Evolutionary conservation across 1,140 invertebrate species (phyloP), one percentile per base, ranked within the genome.

Genomic region (Medauroidea extradentata): DNA sequence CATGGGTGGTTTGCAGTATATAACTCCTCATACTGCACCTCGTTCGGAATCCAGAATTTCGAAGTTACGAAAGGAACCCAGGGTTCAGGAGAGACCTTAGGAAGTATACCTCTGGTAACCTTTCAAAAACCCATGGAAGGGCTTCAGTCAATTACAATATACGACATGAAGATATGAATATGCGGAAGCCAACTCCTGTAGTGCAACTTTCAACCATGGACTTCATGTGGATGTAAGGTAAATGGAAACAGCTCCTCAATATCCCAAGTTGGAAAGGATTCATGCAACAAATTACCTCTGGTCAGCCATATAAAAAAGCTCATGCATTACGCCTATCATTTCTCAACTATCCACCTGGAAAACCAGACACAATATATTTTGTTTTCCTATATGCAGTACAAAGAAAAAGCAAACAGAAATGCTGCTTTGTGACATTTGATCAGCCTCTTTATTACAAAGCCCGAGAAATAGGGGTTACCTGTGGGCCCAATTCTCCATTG

Each of bases 391-490:
- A 46, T 59, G 60, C 56, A 23, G 52, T 23, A 24, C 25, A 63
- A 50, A 59, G 43, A 23, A 60, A 23, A 39, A 49, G 53, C 49
- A 54, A 34, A 13, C 64, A 67, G 50, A 58, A 57, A 41, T 49
- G 53, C 18, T 61, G 55, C 24, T 54, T 69, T 25, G 57, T 65
- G 4, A 67, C 68, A 14, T 68, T 66, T 55, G 65, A 69, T 51
- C 63, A 62, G 46, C 67, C 64, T 11, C 48, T 67, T 7, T 78
- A 75, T 65, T 61, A 61, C 11, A 78, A 78, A 73, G 74, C 75
- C 41, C 68, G 68, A 51, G 71, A 75, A 69, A 75, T 77, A 25
- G 64, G 74, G 63, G 50, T 39, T 21, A n/a, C 43, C n/a, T 19
- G n/a, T 23, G 23, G 21, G 48, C 34, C 52, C 46, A n/a, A 44